These are phyloP conservation scores for Sternotherus odoratus DNA, from an alignment of 2,797 vertebrate species.

Conservation along the genomic window DNA sequence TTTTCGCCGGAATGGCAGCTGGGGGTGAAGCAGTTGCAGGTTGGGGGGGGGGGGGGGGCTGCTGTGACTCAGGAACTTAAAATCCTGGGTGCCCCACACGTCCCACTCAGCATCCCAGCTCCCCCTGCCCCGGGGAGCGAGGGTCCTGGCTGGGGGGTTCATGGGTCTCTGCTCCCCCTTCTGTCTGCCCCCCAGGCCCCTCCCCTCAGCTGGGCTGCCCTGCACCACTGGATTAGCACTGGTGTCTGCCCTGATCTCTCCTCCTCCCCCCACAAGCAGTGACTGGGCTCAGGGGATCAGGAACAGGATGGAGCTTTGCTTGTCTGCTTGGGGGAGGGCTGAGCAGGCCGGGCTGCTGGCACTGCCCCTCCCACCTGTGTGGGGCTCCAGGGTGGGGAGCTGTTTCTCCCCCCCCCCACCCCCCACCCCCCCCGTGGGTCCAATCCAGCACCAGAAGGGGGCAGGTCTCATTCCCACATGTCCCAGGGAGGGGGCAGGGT, in stretches of 20 bases:
- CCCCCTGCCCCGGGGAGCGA: neutral
- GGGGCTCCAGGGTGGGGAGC: no score
- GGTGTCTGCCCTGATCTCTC: neutral
- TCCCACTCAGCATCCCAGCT: neutral
- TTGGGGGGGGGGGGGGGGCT: neutral
- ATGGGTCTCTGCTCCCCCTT: neutral
- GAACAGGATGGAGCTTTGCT: neutral
- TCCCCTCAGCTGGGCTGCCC: neutral
- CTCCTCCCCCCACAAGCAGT: neutral
- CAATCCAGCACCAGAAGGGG: no score
- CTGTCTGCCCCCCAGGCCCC: neutral
- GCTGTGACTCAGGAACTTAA: neutral
- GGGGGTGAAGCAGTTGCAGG: neutral
- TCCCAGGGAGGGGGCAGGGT: neutral
- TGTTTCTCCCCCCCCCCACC: no score
- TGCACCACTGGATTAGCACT: neutral
- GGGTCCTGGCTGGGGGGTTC: neutral
- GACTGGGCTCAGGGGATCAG: neutral
- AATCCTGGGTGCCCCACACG: neutral
- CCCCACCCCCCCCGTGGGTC: neutral
- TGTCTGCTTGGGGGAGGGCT: neutral
- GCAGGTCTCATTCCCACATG: no score
- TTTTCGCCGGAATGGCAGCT: neutral
- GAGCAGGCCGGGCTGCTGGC: no score
- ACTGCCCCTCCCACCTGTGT: rapidly evolving